Base-by-base conservation (phyloP, 2,888 invertebrate species). In the Cheilosia scutellata region DNA sequence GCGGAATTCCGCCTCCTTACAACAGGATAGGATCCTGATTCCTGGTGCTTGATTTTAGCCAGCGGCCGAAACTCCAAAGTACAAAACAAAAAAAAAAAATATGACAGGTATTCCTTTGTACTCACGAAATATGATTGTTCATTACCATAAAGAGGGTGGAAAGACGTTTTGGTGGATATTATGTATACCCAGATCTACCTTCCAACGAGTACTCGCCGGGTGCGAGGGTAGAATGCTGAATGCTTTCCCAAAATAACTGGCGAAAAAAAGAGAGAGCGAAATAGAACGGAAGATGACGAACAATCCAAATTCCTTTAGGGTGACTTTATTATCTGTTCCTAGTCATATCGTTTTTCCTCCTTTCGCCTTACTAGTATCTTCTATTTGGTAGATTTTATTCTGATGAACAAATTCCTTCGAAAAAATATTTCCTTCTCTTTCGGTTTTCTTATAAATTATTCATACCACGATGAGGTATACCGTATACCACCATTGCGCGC, bases 261-360 rank as follows among this genome's bases (percentile, higher is more conserved):
- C 42, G 29, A 62, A 55, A 37, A 55, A 60, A 70, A 60, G 58
- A 37, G 44, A 60, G 7, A 62, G 47, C 31, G 40, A 74, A 55
- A 58, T 51, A 20, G 40, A 63, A 37, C 31, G 47, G 44, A 49
- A 71, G 70, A 86, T 80, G 82, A 82, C 82, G 82, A 82, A 77
- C 86, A 86, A 82, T 86, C 72, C 86, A 68, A 82, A 86, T 86
- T 86, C 86, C 86, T 86, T 86, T 62, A 86, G 86, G 86, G 86
- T 86, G 86, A 86, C 86, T 86, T 82, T 86, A 86, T 86, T 86
- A 86, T 86, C 82, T 82, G 80, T 86, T 86, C 76, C 44, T 58
- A 86, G 76, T 82, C 86, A 74, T 76, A 77, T 86, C 42, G 80
- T n/a, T 66, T 74, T 57, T 75, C 68, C 68, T 58, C 37, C n/a